Conservation (phyloP, 2,888 invertebrate species). For the Drosophila maculinotata region DNA sequence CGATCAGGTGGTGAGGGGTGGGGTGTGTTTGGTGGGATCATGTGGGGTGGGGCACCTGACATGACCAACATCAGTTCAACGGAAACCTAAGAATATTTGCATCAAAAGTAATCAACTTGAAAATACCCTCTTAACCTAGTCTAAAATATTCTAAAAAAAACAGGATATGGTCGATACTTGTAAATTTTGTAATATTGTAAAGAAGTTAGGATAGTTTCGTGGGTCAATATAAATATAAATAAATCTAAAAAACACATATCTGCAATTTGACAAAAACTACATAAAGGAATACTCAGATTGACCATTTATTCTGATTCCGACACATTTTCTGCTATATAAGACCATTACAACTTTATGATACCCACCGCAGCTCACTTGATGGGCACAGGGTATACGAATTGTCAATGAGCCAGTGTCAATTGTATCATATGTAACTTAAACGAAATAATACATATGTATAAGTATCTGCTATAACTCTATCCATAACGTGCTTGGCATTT, state of each 20-base stretch:
- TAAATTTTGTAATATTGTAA: too few species aligned
- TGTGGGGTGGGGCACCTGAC: constrained; percentile 55
- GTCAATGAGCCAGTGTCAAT: constrained; percentile 66
- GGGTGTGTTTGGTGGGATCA: constrained; percentile 4
- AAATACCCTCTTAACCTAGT: constrained; percentile 15
- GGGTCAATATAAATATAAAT: too few species aligned
- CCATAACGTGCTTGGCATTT: constrained; percentile 69
- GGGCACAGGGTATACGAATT: constrained; percentile 46
- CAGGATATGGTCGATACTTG: too few species aligned
- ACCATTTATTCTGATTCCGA: too few species aligned
- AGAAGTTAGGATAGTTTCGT: too few species aligned
- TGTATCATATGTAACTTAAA: constrained; percentile 44
- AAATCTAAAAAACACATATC: too few species aligned
- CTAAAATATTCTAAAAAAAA: background rate
- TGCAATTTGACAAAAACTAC: too few species aligned
- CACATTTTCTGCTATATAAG: background rate
- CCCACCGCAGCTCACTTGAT: background rate
- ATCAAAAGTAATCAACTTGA: background rate
- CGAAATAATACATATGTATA: constrained; percentile 30
- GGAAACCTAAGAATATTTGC: constrained; percentile 30
- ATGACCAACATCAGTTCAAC: constrained; percentile 31
- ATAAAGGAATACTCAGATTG: background rate
- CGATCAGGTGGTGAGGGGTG: constrained; percentile 2
- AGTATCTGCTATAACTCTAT: constrained; percentile 33
- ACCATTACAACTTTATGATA: background rate